Evolutionary conservation across 2,113 vertebrate genomes (phyloP), one percentile per base, ranked within the genome.

Genomic region (Poeciliopsis retropinna): DNA sequence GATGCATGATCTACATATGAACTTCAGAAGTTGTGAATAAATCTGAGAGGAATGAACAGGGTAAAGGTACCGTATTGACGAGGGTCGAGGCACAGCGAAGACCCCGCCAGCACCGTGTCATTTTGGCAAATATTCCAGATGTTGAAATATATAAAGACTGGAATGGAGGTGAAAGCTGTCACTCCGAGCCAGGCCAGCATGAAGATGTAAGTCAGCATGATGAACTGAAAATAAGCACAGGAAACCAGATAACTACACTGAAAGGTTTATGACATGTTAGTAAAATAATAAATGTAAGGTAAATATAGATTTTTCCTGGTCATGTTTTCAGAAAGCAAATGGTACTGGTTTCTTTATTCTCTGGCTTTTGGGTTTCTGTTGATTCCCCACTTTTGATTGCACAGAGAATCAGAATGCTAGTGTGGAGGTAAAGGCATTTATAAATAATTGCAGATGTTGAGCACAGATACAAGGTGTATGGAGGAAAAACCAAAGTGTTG

Each of bases 141-240:
- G 79, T 99, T 99, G 93, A 99, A 99, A 89, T 99, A 99, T 94
- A 99, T 97, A 83, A 98, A 99, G 90, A 99, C 98, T 0, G 98
- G 98, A 80, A 99, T 93, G 61, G 97, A 97, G 75, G 97, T 99
- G 84, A 99, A 99, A 9, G 97, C 97, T 1, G 98, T 98, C 78
- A 99, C 96, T 0, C 97, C 97, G n/a, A 99, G 95, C 98, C 98
- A 99, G 87, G 98, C 97, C 94, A 99, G 89, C 97, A 99, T 99
- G 94, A 99, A 99, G 88, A 99, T 94, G 91, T 99, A 99, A 7
- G 98, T 99, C 96, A 99, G 94, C 97, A 99, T 97, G 91, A 99
- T 98, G 88, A 99, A 99, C 98, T 99, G 88, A 37, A 92, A 61
- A 27, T 60, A 32, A 75, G 25, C n/a, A 73, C 54, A 73, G 34